Percentiles rank a stretch among this genome's conserved stretches.
phyloP scores from a whole-genome alignment of 2,113 vertebrate species.

The Sebastes fasciatus region DNA sequence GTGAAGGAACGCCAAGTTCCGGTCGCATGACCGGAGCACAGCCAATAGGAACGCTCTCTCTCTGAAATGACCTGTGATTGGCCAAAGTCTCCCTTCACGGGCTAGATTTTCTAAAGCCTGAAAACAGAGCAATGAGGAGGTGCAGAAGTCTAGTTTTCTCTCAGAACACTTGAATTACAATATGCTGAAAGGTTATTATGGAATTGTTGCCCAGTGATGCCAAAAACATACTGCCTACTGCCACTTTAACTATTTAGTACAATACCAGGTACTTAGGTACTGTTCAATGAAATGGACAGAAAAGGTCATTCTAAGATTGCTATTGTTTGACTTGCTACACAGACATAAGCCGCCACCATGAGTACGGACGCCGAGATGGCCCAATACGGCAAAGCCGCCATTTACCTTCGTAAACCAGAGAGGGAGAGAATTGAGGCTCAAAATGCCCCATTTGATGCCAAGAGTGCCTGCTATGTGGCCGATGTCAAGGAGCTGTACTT shows the following conservation, averaged over 20 bases:
- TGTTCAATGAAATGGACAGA: not conserved
- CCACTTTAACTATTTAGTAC: not conserved
- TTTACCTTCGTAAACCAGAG: conserved; percentile 78
- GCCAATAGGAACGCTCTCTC: no score
- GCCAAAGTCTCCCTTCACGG: no score
- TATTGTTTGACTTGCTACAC: not conserved
- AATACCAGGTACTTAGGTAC: not conserved
- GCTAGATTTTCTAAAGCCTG: no score
- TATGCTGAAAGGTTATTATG: no score
- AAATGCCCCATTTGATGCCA: conserved; percentile 72
- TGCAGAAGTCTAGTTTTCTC: no score
- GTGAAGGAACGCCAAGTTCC: no score
- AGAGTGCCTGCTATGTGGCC: conserved; percentile 62
- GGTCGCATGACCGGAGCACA: no score
- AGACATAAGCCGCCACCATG: conserved; percentile 50
- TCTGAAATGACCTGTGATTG: no score
- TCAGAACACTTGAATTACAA: no score
- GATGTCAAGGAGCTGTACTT: conserved; percentile 69
- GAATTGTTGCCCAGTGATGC: no score
- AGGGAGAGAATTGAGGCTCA: conserved; percentile 78
- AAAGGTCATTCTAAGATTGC: not conserved
- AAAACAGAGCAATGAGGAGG: no score
- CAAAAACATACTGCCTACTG: no score
- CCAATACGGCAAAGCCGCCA: conserved; percentile 72
- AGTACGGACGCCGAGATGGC: conserved; percentile 60